phyloP scores from a whole-genome alignment of 2,113 vertebrate species.

The Lampris incognitus region DNA sequence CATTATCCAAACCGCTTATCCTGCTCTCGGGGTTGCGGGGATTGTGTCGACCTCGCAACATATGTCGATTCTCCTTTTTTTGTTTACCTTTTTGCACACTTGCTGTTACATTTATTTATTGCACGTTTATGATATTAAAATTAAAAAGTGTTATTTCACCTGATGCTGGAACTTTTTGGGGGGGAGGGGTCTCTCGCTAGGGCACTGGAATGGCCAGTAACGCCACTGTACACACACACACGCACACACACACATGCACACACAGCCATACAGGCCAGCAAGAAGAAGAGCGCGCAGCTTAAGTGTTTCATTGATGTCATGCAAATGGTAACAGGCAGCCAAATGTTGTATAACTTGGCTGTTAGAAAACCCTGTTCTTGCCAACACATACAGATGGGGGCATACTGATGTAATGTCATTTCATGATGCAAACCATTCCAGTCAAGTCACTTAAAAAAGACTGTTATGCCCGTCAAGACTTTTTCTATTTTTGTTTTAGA shows the following conservation, averaged over 20 bases:
- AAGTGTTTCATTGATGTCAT: conserved; percentile 73
- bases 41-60: no score
- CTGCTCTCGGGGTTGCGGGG: no score
- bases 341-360: conserved; percentile 71
- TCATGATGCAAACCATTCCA: conserved; percentile 40
- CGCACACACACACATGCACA: neutral
- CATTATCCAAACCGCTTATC: no score
- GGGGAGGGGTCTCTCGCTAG: no score
- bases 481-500: no score
- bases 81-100: neutral
- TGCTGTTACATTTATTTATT: neutral
- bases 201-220: neutral
- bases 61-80: no score
- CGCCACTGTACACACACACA: neutral
- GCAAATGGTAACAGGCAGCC: conserved; percentile 59
- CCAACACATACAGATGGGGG: conserved; percentile 67
- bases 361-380: conserved; percentile 44
- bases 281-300: conserved; percentile 48
- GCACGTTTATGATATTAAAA: no score
- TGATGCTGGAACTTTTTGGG: no score
- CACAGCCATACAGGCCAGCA: conserved; percentile 21
- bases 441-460: conserved; percentile 21
- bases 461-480: conserved; percentile 4
- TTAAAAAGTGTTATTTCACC: no score
- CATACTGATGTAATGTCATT: conserved; percentile 56